A percentile compares a stretch with the other conserved stretches of the same genome.
phyloP scores from a whole-genome alignment of 2,888 invertebrate species.

The Rutpela maculata region DNA sequence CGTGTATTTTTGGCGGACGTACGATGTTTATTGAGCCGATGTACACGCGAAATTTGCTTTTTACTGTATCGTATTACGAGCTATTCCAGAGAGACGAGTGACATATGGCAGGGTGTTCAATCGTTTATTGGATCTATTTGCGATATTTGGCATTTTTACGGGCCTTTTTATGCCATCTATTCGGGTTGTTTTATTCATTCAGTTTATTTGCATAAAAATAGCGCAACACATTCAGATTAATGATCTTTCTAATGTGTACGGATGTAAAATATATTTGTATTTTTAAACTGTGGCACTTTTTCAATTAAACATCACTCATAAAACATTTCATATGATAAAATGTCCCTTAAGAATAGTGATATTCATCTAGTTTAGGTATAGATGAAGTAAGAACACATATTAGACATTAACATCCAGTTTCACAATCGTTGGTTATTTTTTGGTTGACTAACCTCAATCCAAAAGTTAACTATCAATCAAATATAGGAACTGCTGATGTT shows the following conservation, averaged over 20 bases:
- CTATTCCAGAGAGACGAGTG: conserved; percentile 17
- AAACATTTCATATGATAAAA: too few relatives aligned
- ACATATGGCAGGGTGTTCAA: conserved; percentile 34
- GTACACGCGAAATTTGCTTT: conserved; percentile 69
- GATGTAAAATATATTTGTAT: too few relatives aligned
- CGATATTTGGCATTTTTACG: conserved; percentile 32
- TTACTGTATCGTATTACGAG: conserved; percentile 63
- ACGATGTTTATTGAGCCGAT: conserved; percentile 68
- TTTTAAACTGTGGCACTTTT: too few relatives aligned
- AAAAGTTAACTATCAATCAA: too few relatives aligned
- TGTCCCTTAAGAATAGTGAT: too few relatives aligned
- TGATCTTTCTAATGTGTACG: neutral
- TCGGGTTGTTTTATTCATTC: conserved; percentile 16
- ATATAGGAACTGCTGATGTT: too few relatives aligned
- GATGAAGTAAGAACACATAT: too few relatives aligned
- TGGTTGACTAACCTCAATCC: too few relatives aligned
- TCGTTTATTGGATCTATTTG: conserved; percentile 41
- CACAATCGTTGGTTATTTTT: too few relatives aligned
- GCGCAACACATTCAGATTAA: neutral
- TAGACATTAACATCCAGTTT: too few relatives aligned
- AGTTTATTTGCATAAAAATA: conserved; percentile 27
- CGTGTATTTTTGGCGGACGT: conserved; percentile 61
- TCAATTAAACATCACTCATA: too few relatives aligned
- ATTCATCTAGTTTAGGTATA: too few relatives aligned
- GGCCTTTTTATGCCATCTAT: conserved; percentile 12